Conservation (phyloP, 2,888 invertebrate genomes). For the Xestoiulus laeticollis region DNA sequence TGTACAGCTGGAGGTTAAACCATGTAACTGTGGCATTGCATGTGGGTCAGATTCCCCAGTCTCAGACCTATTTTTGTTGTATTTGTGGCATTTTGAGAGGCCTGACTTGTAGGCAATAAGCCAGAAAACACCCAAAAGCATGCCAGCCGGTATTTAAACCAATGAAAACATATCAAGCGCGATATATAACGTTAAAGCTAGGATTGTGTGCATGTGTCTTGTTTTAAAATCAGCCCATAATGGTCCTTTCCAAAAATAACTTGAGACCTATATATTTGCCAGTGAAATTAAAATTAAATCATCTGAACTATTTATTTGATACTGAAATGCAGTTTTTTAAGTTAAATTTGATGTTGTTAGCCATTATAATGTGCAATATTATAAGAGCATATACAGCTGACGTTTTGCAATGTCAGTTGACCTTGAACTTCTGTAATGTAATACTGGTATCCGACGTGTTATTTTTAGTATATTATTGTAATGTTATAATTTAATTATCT, state of each 20-base stretch:
- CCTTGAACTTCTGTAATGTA: no score
- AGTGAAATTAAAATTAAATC: no score
- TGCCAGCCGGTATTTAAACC: not conserved
- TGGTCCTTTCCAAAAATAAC: not conserved
- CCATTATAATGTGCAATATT: no score
- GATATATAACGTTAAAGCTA: not conserved
- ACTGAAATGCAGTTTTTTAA: no score
- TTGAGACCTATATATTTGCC: not conserved
- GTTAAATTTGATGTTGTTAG: no score
- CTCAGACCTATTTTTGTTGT: constrained; percentile 8
- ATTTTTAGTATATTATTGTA: no score
- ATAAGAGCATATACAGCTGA: no score
- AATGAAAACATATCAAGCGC: not conserved
- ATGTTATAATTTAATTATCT: no score
- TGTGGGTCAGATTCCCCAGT: not conserved
- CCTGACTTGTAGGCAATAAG: not conserved
- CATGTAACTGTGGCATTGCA: not conserved
- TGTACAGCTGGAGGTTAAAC: not conserved
- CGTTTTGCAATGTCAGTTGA: no score
- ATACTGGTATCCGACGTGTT: no score
- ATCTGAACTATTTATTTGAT: no score
- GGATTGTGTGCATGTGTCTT: not conserved
- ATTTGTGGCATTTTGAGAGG: not conserved
- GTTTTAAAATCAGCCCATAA: not conserved
- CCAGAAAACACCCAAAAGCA: not conserved